Evolutionary conservation across 2,113 vertebrate species (phyloP).

Genomic region (Meles meles): DNA sequence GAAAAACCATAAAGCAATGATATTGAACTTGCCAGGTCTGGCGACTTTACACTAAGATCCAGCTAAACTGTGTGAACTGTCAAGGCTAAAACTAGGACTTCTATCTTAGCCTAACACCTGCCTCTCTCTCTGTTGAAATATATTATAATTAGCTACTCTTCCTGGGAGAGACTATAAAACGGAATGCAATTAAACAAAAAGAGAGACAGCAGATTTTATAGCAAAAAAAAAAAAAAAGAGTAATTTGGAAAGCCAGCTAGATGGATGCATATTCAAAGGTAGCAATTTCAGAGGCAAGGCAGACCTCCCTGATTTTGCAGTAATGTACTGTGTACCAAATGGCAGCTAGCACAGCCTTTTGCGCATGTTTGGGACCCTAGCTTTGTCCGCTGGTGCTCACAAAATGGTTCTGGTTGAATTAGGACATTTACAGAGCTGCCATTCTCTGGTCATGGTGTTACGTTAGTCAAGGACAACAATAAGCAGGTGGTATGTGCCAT

Average conservation of each 20-base stretch:
- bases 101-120: conserved; percentile 44
- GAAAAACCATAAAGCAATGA: background rate
- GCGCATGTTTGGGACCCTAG: background rate
- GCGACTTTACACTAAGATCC: background rate
- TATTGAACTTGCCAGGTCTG: background rate
- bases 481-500: background rate
- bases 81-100: background rate
- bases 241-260: conserved; percentile 24
- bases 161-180: conserved; percentile 53
- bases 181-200: conserved; percentile 63
- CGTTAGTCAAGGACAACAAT: background rate
- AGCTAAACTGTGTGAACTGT: conserved; percentile 17
- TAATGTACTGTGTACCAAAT: background rate
- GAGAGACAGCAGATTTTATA: conserved; percentile 48
- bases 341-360: background rate
- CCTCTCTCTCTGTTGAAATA: conserved; percentile 48
- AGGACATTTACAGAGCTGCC: background rate
- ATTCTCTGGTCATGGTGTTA: background rate
- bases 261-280: conserved; percentile 20
- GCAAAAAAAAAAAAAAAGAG: background rate
- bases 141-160: conserved; percentile 60
- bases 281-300: conserved; percentile 7
- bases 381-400: background rate
- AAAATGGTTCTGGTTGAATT: background rate
- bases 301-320: background rate